phyloP scores from a whole-genome alignment of 2,113 vertebrate species.

The Alexandromys fortis region DNA sequence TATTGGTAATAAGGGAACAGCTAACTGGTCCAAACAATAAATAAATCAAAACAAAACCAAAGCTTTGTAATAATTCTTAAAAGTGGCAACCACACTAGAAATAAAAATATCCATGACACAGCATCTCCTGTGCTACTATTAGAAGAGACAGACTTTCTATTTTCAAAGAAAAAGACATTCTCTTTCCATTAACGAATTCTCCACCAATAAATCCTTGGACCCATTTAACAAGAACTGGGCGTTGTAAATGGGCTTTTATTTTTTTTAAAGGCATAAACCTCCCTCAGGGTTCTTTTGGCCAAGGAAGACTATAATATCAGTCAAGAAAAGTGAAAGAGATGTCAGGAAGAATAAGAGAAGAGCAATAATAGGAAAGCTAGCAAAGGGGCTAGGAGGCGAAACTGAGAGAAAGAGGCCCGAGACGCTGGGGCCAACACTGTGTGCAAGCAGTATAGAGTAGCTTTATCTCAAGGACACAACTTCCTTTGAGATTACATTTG shows the following conservation, averaged over 20 bases:
- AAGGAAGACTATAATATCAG: neutral
- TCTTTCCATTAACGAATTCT: conserved; percentile 52
- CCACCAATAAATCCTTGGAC: conserved; percentile 27
- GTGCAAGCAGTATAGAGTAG: neutral
- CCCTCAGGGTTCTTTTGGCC: neutral
- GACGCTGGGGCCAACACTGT: rapidly evolving
- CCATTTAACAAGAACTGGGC: conserved; percentile 38
- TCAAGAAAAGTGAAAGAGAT: neutral
- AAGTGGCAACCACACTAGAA: neutral
- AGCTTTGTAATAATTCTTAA: neutral
- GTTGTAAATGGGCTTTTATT: neutral
- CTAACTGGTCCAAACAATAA: conserved; percentile 34
- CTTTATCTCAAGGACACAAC: neutral
- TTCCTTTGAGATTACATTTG: too few species aligned
- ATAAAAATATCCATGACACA: conserved; percentile 24
- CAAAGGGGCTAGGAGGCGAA: neutral
- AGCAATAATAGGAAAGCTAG: neutral
- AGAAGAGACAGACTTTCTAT: conserved; percentile 2
- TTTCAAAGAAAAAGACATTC: conserved; percentile 32
- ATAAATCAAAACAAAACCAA: conserved; percentile 10
- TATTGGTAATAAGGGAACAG: neutral
- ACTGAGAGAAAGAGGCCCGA: too few species aligned
- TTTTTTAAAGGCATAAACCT: neutral
- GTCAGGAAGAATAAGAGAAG: neutral
- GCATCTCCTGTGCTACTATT: neutral